Evolutionary conservation across 2,888 invertebrate species (phyloP), one percentile per base, ranked within the genome.

Genomic region (Orthosia incerta): DNA sequence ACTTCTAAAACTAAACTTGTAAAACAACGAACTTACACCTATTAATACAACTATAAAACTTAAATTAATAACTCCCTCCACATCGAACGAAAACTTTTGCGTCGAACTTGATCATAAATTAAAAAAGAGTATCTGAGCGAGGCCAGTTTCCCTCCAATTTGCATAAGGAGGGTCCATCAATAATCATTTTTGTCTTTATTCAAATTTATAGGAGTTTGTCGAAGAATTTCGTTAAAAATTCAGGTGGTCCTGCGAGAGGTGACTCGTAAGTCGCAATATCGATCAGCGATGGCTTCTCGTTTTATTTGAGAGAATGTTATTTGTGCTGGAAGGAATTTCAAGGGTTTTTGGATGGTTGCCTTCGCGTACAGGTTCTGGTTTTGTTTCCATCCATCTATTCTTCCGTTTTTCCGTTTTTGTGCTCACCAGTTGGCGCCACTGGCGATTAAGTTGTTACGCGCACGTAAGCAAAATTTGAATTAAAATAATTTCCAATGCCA

Each of bases 171-270:
- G 59, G 55, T 53, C 87, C 91, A 91, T 92, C 89, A 88, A 90
- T 92, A 89, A 91, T 89, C 83, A 91, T 92, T 90, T 86, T 89
- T 82, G 86, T 80, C 85, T 88, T 84, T 88, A 91, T 90, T 89
- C 86, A 90, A 92, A 92, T 89, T 91, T 91, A 91, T 90, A 75
- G 82, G 69, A 80, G 78, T 85, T 85, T 15, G 53, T 62, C 78
- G 76, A 76, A 74, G 76, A 69, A 62, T 72, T 78, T 86, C 76
- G 79, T 82, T 86, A 85, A 88, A 87, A 86, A 89, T 86, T 89
- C 87, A 86, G 86, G 86, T 85, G 86, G 48, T 53, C 67, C 53
- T 20, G 48, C 5, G 59, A 50, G 60, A 65, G 72, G 65, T 63
- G 55, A 62, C 61, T 65, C 5, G 62, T 31, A 45, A 80, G 39